Percentiles rank a stretch among this genome's conserved stretches.
These are phyloP conservation scores for Chloebia gouldiae DNA, from an alignment of 2,113 vertebrate species.

Conservation along the genomic window DNA sequence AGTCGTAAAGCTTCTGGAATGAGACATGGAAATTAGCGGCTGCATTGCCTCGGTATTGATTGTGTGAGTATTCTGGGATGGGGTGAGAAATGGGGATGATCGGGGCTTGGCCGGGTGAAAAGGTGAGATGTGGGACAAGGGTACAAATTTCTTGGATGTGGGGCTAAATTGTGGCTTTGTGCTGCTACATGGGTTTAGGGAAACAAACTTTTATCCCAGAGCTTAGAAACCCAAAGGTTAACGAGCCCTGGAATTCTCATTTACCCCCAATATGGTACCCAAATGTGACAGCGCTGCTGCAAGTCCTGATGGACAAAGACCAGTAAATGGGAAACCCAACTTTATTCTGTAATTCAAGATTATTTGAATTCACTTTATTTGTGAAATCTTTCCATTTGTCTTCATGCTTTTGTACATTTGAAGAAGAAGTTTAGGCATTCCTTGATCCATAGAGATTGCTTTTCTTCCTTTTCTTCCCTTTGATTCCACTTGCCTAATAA, in stretches of 20 bases:
- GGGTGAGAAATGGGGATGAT: background rate
- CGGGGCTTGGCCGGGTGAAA: background rate
- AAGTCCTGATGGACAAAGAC: background rate
- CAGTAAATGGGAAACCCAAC: background rate
- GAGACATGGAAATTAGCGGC: background rate
- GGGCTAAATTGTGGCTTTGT: background rate
- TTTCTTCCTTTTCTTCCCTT: slow-evolving; percentile 47
- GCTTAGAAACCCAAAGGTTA: background rate
- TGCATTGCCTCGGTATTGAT: background rate
- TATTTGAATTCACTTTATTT: slow-evolving; percentile 6
- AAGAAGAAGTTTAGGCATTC: slow-evolving; percentile 15
- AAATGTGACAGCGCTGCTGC: accelerated
- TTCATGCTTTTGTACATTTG: background rate
- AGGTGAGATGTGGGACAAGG: accelerated
- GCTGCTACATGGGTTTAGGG: background rate
- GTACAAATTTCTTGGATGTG: background rate
- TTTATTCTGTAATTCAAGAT: background rate
- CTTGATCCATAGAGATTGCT: slow-evolving; percentile 28
- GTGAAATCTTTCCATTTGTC: background rate
- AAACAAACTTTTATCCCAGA: background rate
- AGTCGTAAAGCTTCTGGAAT: background rate
- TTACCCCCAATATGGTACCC: background rate
- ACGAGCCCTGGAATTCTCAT: background rate
- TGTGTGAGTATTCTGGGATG: background rate
- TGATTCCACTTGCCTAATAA: slow-evolving; percentile 68